Conservation (phyloP, 2,113 vertebrate species). For the Istiophorus platypterus region DNA sequence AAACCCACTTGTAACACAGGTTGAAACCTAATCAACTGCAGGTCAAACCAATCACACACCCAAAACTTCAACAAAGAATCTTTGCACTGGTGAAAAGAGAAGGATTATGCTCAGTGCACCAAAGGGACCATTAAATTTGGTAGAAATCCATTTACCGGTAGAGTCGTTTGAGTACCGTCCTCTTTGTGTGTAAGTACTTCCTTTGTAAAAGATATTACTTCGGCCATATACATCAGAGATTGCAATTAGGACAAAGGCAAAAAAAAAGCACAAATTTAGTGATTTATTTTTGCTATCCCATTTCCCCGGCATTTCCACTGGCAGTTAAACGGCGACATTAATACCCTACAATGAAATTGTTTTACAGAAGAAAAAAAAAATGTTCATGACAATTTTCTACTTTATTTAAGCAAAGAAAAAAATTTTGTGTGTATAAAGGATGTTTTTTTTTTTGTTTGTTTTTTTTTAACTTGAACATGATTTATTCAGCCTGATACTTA, state of each 20-base stretch:
- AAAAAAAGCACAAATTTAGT: slow-evolving; percentile 21
- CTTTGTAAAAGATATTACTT: slow-evolving; percentile 52
- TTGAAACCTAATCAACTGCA: slow-evolving; percentile 32
- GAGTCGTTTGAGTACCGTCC: slow-evolving; percentile 38
- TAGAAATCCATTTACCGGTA: slow-evolving; percentile 47
- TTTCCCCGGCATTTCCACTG: slow-evolving; percentile 22
- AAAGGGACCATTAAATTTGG: slow-evolving; percentile 53
- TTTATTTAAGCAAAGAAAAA: background rate
- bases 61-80: slow-evolving; percentile 71
- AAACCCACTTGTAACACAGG: slow-evolving; percentile 33
- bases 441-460: too few species aligned
- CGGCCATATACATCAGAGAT: slow-evolving; percentile 47
- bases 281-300: background rate
- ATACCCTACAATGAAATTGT: background rate
- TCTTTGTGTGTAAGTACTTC: slow-evolving; percentile 32
- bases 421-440: background rate
- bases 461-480: too few species aligned
- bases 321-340: background rate
- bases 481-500: background rate
- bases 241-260: slow-evolving; percentile 37
- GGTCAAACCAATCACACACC: slow-evolving; percentile 55
- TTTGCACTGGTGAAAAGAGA: slow-evolving; percentile 54
- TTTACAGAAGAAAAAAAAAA: slow-evolving; percentile 7
- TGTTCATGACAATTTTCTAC: background rate
- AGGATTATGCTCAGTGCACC: slow-evolving; percentile 51